Percentiles rank a stretch among this genome's conserved stretches.
These are phyloP conservation scores for Gymnothorax reevesii DNA, from an alignment of 2,797 vertebrate genomes.

Conservation along the genomic window DNA sequence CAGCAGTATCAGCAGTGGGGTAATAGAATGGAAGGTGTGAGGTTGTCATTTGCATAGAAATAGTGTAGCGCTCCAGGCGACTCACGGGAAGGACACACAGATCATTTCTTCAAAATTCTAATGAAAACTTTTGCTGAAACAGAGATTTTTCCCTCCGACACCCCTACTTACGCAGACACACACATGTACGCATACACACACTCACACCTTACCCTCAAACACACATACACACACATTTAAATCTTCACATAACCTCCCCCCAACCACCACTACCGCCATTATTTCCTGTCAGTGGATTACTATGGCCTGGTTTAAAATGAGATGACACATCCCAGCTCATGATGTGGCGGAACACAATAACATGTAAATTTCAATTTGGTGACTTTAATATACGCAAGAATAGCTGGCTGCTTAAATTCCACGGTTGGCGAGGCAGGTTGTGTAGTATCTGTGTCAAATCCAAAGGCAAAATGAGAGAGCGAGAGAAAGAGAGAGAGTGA, in stretches of 20 bases:
- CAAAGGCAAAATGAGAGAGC: conserved; percentile 4
- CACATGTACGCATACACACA: conserved; percentile 95
- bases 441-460: conserved; percentile 39
- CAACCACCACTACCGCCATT: conserved; percentile 73
- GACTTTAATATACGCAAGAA: conserved; percentile 53
- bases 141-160: conserved; percentile 99
- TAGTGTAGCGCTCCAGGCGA: conserved; percentile 98
- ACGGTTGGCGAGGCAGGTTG: conserved; percentile 27
- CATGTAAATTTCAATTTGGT: conserved; percentile 65
- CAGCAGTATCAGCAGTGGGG: conserved; percentile 94
- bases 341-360: conserved; percentile 59
- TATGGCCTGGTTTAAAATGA: conserved; percentile 63
- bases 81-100: conserved; percentile 95
- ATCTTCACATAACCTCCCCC: conserved; percentile 32
- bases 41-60: conserved; percentile 99
- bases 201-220: conserved; percentile 59
- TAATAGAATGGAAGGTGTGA: conserved; percentile 99
- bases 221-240: conserved; percentile 35
- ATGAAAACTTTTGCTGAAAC: conserved; percentile 99
- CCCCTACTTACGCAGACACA: conserved; percentile 96
- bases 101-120: conserved; percentile 99
- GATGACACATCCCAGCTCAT: conserved; percentile 67
- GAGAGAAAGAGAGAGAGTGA: not conserved
- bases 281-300: conserved; percentile 43
- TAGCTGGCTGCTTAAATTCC: conserved; percentile 31